Conservation (phyloP, 2,888 invertebrate species). For the Cryptocephalus primarius region DNA sequence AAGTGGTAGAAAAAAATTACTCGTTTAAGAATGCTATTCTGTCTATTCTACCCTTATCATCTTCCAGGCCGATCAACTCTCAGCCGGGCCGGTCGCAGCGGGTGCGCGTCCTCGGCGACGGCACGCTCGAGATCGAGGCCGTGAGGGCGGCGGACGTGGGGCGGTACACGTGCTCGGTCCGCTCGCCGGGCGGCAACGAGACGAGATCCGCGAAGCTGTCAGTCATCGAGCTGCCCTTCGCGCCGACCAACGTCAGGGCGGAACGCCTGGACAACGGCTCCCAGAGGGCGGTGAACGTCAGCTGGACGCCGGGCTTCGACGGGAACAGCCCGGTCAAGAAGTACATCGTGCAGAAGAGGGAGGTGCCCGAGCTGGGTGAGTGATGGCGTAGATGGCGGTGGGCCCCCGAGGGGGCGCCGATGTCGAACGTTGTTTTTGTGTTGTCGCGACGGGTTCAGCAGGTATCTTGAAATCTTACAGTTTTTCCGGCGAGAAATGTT, state of each 20-base stretch:
- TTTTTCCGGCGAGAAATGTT: too few relatives aligned
- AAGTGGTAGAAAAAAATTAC: too few relatives aligned
- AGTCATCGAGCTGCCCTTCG: slow-evolving; percentile 91
- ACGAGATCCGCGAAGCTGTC: slow-evolving; percentile 71
- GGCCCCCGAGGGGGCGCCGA: not conserved
- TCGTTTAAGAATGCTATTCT: too few relatives aligned
- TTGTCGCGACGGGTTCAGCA: slow-evolving; percentile 7
- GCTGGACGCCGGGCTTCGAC: slow-evolving; percentile 94
- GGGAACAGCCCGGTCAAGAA: slow-evolving; percentile 92
- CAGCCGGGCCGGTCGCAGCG: slow-evolving; percentile 57
- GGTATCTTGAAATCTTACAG: too few relatives aligned
- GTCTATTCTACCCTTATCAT: not conserved
- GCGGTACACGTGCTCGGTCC: slow-evolving; percentile 82
- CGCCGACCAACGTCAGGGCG: slow-evolving; percentile 81
- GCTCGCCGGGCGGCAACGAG: slow-evolving; percentile 87
- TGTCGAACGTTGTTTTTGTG: slow-evolving; percentile 30
- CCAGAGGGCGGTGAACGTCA: slow-evolving; percentile 74
- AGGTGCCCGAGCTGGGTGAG: slow-evolving; percentile 78
- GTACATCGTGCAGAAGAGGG: slow-evolving; percentile 83
- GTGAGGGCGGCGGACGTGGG: slow-evolving; percentile 90
- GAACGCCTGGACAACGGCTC: slow-evolving; percentile 49
- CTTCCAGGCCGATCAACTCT: slow-evolving; percentile 43
- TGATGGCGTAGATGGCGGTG: too few relatives aligned
- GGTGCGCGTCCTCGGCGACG: slow-evolving; percentile 66
- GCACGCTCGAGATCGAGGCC: slow-evolving; percentile 77